Percentiles rank a stretch among this genome's conserved stretches.
phyloP scores from a whole-genome alignment of 2,113 vertebrate genomes.

The Hipposideros armiger region DNA sequence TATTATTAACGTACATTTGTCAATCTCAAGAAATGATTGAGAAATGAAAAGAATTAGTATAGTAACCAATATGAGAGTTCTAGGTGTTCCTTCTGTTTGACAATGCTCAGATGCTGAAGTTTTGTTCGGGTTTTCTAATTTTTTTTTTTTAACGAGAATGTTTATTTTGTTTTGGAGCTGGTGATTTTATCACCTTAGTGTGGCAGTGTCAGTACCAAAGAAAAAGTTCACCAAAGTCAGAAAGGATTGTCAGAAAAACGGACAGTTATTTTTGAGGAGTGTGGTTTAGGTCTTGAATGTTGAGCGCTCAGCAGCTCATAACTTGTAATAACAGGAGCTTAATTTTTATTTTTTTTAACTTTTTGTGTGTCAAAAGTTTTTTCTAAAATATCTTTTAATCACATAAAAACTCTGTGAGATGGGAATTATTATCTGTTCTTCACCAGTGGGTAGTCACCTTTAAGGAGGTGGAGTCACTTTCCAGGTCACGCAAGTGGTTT shows the following conservation, averaged over 20 bases:
- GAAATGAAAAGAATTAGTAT: not conserved
- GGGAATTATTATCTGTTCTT: not conserved
- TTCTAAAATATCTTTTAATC: not conserved
- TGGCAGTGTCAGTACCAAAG: not conserved
- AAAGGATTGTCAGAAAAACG: constrained; percentile 8
- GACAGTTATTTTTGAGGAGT: not conserved
- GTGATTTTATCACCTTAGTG: constrained; percentile 10
- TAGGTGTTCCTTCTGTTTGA: not conserved
- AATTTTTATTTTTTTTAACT: not conserved
- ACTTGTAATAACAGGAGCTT: not conserved
- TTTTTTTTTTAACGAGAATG: not conserved
- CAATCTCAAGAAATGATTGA: not conserved
- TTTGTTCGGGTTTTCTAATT: not conserved
- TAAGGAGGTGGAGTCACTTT: not conserved
- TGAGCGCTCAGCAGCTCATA: not conserved
- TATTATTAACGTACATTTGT: not conserved
- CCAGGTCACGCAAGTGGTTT: not conserved
- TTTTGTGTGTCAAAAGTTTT: not conserved
- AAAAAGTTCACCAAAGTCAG: not conserved
- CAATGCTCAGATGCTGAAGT: not conserved
- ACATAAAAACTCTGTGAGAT: not conserved
- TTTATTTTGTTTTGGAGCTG: not conserved
- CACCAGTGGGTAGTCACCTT: not conserved
- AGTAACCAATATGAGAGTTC: not conserved
- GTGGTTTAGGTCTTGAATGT: not conserved